phyloP scores from a whole-genome alignment of 2,113 vertebrate genomes.

The Saguinus midas region DNA sequence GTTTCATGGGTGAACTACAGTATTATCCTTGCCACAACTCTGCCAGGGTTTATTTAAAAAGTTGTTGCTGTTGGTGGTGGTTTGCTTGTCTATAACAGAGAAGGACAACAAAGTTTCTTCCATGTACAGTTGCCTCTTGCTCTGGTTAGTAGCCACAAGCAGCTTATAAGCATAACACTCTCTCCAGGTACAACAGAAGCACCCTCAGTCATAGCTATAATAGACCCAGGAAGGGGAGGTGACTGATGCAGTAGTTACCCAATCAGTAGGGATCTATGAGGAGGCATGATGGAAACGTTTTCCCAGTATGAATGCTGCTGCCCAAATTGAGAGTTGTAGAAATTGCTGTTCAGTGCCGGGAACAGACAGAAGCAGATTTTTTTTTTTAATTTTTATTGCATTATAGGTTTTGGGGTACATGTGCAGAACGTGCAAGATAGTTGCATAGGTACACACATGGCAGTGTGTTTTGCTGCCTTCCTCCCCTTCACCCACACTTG shows the following conservation, averaged over 20 bases:
- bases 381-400: too few relatives aligned
- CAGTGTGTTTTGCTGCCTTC: too few relatives aligned
- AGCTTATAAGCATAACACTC: neutral
- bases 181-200: neutral
- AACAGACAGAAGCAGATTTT: neutral
- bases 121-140: neutral
- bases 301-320: neutral
- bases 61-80: neutral
- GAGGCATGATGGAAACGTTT: neutral
- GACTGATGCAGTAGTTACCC: neutral
- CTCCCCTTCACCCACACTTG: too few relatives aligned
- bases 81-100: constrained; percentile 22
- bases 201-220: neutral
- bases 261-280: neutral
- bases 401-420: too few relatives aligned
- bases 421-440: too few relatives aligned
- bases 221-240: neutral
- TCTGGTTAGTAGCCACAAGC: neutral
- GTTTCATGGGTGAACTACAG: neutral
- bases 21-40: neutral
- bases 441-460: too few relatives aligned
- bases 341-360: neutral
- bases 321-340: neutral
- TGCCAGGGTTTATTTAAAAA: neutral
- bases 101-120: neutral